Conservation (phyloP, 2,797 vertebrate genomes). For the Erithacus rubecula region DNA sequence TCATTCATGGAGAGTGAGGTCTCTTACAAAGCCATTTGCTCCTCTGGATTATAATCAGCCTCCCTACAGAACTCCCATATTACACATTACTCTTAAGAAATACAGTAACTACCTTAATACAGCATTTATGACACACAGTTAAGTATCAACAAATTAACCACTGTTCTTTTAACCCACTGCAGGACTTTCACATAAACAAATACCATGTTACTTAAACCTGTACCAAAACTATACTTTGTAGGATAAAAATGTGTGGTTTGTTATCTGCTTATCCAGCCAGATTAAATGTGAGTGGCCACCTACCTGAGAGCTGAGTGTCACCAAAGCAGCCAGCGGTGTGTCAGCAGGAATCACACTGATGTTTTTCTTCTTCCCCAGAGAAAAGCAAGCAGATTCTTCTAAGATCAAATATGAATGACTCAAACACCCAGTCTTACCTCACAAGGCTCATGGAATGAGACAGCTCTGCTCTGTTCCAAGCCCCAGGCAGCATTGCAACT, state of each 20-base stretch:
- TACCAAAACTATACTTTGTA: neutral
- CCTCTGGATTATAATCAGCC: neutral
- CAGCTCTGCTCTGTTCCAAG: neutral
- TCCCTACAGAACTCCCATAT: neutral
- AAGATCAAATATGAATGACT: neutral
- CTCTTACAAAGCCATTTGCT: neutral
- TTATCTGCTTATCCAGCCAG: neutral
- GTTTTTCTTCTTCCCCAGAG: neutral
- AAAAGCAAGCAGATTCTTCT: neutral
- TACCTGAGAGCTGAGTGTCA: neutral
- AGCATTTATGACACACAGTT: neutral
- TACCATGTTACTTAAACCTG: neutral
- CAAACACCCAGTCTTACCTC: neutral
- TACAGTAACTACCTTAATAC: neutral
- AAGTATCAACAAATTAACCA: neutral
- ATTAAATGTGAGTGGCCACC: neutral
- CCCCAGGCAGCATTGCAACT: neutral
- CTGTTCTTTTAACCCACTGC: neutral
- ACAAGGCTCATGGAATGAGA: accelerated
- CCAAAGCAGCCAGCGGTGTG: neutral
- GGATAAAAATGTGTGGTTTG: neutral
- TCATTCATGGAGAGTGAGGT: neutral
- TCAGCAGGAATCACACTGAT: neutral
- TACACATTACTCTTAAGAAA: neutral
- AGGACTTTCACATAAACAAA: neutral